A percentile compares a stretch with the other conserved stretches of the same genome.
phyloP scores from a whole-genome alignment of 1,140 invertebrate genomes.

The Drosophila ananassae region DNA sequence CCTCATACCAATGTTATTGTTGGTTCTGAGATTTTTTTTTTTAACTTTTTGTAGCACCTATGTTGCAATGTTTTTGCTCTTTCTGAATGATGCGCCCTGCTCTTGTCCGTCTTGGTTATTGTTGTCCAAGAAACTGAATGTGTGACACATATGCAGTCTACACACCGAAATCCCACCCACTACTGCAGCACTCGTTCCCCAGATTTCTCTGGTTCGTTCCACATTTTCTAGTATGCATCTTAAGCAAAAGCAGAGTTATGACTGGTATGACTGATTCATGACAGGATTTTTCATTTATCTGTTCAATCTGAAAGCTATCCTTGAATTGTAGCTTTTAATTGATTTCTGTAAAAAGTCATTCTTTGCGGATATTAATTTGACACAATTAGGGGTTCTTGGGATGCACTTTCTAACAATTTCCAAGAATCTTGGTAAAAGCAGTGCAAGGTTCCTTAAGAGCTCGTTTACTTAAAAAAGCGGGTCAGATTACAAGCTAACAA shows the following conservation, averaged over 20 bases:
- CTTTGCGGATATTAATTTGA: background rate
- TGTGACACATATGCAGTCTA: slow-evolving; percentile 64
- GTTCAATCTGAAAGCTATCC: background rate
- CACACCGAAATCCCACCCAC: slow-evolving; percentile 6
- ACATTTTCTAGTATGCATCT: slow-evolving; percentile 24
- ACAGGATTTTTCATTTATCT: background rate
- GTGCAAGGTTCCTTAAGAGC: background rate
- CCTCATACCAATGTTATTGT: slow-evolving; percentile 43
- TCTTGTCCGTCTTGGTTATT: slow-evolving; percentile 65
- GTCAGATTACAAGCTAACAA: slow-evolving; percentile 1
- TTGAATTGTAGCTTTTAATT: too few species aligned
- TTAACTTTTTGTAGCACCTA: slow-evolving; percentile 54
- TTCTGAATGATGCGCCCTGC: slow-evolving; percentile 54
- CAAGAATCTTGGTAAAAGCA: background rate
- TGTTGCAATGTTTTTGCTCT: slow-evolving; percentile 48
- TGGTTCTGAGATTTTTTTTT: slow-evolving; percentile 20
- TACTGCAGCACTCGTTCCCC: slow-evolving; percentile 7
- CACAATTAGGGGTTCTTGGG: background rate
- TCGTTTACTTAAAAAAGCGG: background rate
- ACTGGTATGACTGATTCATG: background rate
- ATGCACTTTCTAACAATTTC: background rate
- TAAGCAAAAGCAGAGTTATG: background rate
- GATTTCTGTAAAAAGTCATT: background rate
- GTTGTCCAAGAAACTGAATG: slow-evolving; percentile 68
- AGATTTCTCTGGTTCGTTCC: slow-evolving; percentile 21